phyloP scores from a whole-genome alignment of 2,113 vertebrate species.

The Pedetes capensis region DNA sequence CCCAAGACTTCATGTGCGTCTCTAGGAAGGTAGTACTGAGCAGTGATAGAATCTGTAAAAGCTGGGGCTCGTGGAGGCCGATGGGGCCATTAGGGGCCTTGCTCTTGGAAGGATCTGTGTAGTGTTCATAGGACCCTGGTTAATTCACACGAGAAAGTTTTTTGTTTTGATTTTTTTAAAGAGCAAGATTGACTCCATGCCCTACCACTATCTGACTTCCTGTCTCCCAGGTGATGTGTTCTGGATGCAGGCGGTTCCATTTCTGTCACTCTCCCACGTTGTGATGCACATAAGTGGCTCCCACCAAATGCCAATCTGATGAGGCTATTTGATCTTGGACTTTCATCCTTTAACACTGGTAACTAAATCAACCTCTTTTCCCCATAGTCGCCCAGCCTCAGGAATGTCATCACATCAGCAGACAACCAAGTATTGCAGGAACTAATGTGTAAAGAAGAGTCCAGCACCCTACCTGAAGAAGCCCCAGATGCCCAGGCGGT shows the following conservation, averaged over 20 bases:
- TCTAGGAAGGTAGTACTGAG: too few relatives aligned
- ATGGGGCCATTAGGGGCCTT: too few relatives aligned
- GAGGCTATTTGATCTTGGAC: background rate
- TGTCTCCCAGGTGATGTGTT: background rate
- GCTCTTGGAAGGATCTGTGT: background rate
- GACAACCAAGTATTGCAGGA: background rate
- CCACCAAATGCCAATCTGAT: background rate
- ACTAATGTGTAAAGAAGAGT: fast-evolving
- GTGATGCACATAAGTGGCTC: background rate
- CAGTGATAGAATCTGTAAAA: background rate
- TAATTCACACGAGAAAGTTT: background rate
- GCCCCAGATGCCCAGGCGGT: constrained; percentile 86
- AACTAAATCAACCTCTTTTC: background rate
- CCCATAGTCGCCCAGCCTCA: background rate
- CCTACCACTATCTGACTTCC: background rate
- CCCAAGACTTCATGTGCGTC: background rate
- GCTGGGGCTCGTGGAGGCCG: background rate
- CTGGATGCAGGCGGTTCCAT: background rate
- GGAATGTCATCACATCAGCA: background rate
- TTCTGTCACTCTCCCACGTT: background rate
- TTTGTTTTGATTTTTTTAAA: too few relatives aligned
- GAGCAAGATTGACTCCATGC: background rate
- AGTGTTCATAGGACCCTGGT: background rate
- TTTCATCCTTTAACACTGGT: background rate
- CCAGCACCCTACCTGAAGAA: constrained; percentile 84